Conservation (phyloP, 2,888 invertebrate species). For the Heliconius charithonia region DNA sequence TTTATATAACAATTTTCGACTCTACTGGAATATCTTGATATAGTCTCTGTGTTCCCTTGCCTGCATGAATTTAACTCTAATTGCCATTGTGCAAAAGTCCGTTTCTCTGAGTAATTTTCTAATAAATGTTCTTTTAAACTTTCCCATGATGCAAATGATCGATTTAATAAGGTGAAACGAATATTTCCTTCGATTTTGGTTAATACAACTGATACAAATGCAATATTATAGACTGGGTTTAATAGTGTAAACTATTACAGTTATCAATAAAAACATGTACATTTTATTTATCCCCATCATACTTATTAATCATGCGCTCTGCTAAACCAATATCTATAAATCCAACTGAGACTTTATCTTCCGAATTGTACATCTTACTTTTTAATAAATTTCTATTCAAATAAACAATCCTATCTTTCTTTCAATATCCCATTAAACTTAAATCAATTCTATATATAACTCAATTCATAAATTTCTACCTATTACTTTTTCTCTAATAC, state of each 20-base stretch:
- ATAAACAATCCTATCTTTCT: too few species aligned
- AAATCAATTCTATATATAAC: too few species aligned
- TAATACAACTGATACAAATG: constrained; percentile 22
- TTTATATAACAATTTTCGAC: constrained; percentile 41
- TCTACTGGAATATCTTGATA: constrained; percentile 38
- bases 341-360: too few species aligned
- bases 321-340: too few species aligned
- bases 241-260: constrained; percentile 30
- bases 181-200: constrained; percentile 10
- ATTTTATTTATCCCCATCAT: neutral
- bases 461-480: too few species aligned
- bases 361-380: too few species aligned
- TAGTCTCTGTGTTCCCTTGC: constrained; percentile 33
- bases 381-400: too few species aligned
- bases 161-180: too few species aligned
- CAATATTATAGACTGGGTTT: neutral
- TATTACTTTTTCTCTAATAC: too few species aligned
- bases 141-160: too few species aligned
- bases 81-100: constrained; percentile 39
- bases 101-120: constrained; percentile 36
- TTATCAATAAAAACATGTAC: constrained; percentile 42
- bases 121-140: constrained; percentile 16
- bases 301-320: too few species aligned
- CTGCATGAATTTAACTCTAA: constrained; percentile 43
- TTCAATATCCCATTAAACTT: too few species aligned